phyloP scores from a whole-genome alignment of 2,113 vertebrate genomes.

The Lathamus discolor region DNA sequence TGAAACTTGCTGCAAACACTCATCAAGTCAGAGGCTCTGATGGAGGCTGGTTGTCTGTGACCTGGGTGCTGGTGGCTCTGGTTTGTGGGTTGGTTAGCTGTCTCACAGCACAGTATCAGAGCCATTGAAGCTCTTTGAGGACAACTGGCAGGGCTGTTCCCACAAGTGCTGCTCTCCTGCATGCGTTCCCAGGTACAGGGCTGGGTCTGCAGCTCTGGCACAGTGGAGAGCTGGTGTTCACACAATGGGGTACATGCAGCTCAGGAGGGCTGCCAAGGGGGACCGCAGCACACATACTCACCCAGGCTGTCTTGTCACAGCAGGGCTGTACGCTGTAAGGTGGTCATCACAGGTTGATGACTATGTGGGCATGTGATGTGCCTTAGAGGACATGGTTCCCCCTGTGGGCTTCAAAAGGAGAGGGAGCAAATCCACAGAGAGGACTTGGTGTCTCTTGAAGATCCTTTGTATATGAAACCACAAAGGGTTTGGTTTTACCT shows the following conservation, averaged over 20 bases:
- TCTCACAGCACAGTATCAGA: accelerated
- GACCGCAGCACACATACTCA: not conserved
- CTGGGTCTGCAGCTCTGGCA: not conserved
- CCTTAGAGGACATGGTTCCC: not conserved
- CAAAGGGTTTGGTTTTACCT: not conserved
- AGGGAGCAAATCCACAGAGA: not conserved
- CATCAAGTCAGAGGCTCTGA: not conserved
- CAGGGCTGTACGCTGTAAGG: not conserved
- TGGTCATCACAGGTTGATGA: accelerated
- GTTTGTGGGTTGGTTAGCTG: not conserved
- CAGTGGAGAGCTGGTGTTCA: accelerated
- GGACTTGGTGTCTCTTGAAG: not conserved
- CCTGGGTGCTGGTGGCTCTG: not conserved
- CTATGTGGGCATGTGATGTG: not conserved
- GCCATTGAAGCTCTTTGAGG: not conserved
- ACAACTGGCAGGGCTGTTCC: not conserved
- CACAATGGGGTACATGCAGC: accelerated
- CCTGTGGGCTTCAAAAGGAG: accelerated
- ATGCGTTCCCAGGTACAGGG: accelerated
- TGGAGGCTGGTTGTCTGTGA: not conserved
- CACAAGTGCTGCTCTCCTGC: not conserved
- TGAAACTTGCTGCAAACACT: not conserved
- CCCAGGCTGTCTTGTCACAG: not conserved
- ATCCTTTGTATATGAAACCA: not conserved
- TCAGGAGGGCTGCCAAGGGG: not conserved